Conservation (phyloP, 2,797 vertebrate species). For the Characodon lateralis region DNA sequence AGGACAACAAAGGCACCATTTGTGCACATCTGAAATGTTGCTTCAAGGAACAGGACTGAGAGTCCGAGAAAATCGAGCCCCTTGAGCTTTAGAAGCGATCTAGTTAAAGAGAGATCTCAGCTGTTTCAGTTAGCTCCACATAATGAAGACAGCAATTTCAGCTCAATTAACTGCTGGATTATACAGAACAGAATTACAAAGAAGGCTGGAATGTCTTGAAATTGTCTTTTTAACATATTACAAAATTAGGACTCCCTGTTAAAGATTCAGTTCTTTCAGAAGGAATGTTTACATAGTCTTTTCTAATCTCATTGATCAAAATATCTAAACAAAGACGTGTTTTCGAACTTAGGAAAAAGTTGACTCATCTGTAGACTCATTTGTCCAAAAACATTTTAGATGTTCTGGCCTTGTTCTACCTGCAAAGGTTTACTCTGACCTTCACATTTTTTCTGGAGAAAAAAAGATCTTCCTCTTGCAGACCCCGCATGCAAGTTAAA, state of each 20-base stretch:
- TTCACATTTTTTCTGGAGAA: neutral
- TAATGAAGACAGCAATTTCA: slow-evolving; percentile 19
- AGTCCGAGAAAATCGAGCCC: slow-evolving; percentile 46
- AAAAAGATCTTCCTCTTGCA: neutral
- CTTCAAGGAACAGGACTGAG: slow-evolving; percentile 57
- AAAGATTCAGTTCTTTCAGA: neutral
- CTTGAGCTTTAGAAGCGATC: slow-evolving; percentile 35
- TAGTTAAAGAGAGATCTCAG: slow-evolving; percentile 4
- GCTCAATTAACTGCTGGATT: slow-evolving; percentile 15
- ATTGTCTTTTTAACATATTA: neutral
- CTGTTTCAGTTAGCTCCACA: slow-evolving; percentile 23
- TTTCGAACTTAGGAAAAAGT: neutral
- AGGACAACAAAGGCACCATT: slow-evolving; percentile 69
- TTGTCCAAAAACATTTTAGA: neutral
- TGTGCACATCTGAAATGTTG: slow-evolving; percentile 64
- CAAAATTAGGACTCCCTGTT: neutral
- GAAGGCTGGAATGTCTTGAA: neutral
- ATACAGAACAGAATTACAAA: neutral
- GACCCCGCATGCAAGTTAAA: neutral
- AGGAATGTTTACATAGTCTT: neutral
- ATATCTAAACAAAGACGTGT: neutral
- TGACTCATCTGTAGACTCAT: neutral
- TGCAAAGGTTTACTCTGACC: neutral
- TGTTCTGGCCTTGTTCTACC: neutral
- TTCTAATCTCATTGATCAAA: neutral